Evolutionary conservation across 2,888 invertebrate genomes (phyloP).

Genomic region (Acronicta psi): DNA sequence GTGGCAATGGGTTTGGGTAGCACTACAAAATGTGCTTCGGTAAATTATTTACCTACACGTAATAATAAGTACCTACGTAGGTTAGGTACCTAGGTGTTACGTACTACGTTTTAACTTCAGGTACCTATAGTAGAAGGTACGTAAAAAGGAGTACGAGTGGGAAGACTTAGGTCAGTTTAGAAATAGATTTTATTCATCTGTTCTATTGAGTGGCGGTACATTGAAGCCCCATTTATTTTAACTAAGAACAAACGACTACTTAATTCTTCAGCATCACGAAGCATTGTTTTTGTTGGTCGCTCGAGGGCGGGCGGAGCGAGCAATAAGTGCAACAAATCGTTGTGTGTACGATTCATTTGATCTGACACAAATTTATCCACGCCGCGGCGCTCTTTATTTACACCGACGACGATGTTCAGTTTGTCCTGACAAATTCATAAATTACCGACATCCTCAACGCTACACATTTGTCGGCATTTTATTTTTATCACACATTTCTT

Average conservation of each 20-base stretch:
- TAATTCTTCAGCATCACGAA: slow-evolving; percentile 64
- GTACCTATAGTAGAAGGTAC: no score
- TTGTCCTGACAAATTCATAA: slow-evolving; percentile 89
- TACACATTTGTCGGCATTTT: slow-evolving; percentile 76
- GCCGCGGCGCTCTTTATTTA: slow-evolving; percentile 84
- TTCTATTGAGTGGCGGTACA: slow-evolving; percentile 42
- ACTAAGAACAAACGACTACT: slow-evolving; percentile 66
- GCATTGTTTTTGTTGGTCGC: slow-evolving; percentile 63
- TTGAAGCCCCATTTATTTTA: slow-evolving; percentile 63
- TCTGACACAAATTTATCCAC: slow-evolving; percentile 88
- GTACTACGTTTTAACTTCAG: slow-evolving; percentile 13
- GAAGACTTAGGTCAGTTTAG: slow-evolving; percentile 42
- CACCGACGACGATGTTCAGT: slow-evolving; percentile 83
- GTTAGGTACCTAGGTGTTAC: background rate
- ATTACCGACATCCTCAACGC: slow-evolving; percentile 87
- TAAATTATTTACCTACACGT: slow-evolving; percentile 5
- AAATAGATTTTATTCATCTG: slow-evolving; percentile 53
- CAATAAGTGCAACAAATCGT: slow-evolving; percentile 85
- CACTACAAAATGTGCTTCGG: slow-evolving; percentile 50
- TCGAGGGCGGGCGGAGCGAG: slow-evolving; percentile 64
- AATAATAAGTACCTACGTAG: no score
- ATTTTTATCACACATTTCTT: slow-evolving; percentile 81
- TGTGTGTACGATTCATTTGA: slow-evolving; percentile 85
- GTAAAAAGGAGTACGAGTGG: slow-evolving; percentile 3
- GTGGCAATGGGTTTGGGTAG: slow-evolving; percentile 41